Conservation (phyloP, 2,113 vertebrate genomes). For the Dasypus novemcinctus region DNA sequence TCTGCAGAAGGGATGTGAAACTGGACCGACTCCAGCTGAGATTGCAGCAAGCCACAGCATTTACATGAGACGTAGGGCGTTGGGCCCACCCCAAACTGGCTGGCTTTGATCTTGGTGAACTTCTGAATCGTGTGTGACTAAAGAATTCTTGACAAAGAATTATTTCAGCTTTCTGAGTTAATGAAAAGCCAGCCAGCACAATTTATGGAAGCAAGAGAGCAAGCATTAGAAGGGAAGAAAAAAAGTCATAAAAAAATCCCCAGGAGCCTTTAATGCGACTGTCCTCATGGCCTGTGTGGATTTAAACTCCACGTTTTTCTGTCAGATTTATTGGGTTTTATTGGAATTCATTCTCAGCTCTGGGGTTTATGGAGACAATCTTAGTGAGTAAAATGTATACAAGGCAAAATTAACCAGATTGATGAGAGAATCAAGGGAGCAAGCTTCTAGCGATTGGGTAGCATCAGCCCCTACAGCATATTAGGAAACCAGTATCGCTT, state of each 20-base stretch:
- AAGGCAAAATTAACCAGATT: not conserved
- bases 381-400: constrained; percentile 47
- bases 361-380: constrained; percentile 62
- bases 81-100: constrained; percentile 68
- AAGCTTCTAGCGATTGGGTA: not conserved
- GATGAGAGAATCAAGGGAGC: constrained; percentile 41
- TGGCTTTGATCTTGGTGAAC: constrained; percentile 80
- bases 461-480: not conserved
- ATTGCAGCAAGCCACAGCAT: constrained; percentile 69
- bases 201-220: constrained; percentile 81
- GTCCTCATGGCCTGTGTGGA: constrained; percentile 59
- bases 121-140: constrained; percentile 79
- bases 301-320: constrained; percentile 68
- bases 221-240: constrained; percentile 47
- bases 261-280: constrained; percentile 74
- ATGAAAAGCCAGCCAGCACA: constrained; percentile 82
- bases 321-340: constrained; percentile 80
- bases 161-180: constrained; percentile 80
- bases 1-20: constrained; percentile 61
- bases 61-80: constrained; percentile 71
- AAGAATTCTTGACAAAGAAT: constrained; percentile 83
- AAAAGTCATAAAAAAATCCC: constrained; percentile 73
- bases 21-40: constrained; percentile 61
- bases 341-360: constrained; percentile 63
- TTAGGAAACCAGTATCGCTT: not conserved